Base-by-base conservation (phyloP, 23 tunicate species). In the Ascidia mentula region DNA sequence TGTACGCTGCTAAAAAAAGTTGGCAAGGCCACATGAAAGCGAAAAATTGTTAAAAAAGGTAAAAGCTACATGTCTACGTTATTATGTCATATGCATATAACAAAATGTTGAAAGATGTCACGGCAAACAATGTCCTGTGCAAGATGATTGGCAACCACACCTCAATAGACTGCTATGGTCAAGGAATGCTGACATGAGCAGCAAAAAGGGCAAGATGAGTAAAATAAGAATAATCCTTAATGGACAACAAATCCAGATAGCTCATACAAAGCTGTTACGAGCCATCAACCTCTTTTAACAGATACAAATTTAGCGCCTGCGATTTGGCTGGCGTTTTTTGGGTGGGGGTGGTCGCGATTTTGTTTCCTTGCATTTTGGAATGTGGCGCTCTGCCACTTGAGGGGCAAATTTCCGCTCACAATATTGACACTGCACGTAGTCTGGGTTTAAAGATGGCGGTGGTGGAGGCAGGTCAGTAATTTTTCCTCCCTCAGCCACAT, bases 361-460 rank as follows among this genome's bases (percentile, higher is more conserved):
- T 38, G 84, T 88, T 79, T 93, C 94, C 77, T 93, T 93, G 86
- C 98, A 93, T 40, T 79, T 71, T 32, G 98, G 93, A 60, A 93
- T 93, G 40, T 93, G 98, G 33, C 98, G 80, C 72, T 88, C 93
- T 22, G 98, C 98, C 32, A 88, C 98, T 31, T 80, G 32, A 4
- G 98, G 98, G 37, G 92, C 92, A 72, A 93, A 93, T 31, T 83
- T 79, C 39, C 98, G 59, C 78, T 93, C 78, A 80, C 98, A 93
- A 80, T 88, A 88, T 61, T 87, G 72, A 69, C 98, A 93, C 24
- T 86, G 79, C 1, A 93, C 82, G 75, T 93, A 93, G 72, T 93
- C 89, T 22, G 89, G 93, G 77, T 93, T 93, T 5, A 53, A 37
- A 22, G 89, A 83, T 2, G 98, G 98, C 2, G 92, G 86, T 0